A percentile compares a stretch with the other conserved stretches of the same genome.
Conservation (phyloP, 1,140 invertebrate genomes). For the Probaryconus sp. region DNA sequence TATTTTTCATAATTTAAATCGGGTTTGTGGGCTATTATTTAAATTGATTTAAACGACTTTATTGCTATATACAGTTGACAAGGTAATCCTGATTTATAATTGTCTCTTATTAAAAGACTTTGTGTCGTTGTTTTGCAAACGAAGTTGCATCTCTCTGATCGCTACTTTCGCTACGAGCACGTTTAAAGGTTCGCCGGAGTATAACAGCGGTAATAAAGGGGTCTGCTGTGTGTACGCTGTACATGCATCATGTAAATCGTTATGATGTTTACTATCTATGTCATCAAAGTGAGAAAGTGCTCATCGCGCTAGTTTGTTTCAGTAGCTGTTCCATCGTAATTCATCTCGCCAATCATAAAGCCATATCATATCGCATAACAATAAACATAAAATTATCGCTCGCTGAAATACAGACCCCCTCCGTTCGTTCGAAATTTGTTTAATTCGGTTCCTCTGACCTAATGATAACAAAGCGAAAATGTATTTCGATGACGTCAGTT, state of each 20-base stretch:
- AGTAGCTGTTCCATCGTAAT: conserved; percentile 29
- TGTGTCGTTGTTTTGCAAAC: no score
- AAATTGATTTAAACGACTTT: no score
- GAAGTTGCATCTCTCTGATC: conserved; percentile 16
- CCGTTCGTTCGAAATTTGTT: conserved; percentile 5
- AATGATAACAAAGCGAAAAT: conserved; percentile 7
- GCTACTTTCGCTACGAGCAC: conserved; percentile 25
- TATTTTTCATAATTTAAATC: background rate
- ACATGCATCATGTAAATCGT: conserved; percentile 43
- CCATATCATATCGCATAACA: conserved; percentile 35
- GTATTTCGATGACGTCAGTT: conserved; percentile 3
- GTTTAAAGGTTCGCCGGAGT: conserved; percentile 41
- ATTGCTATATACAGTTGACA: no score
- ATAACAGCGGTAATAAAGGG: conserved; percentile 52
- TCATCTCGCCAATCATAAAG: conserved; percentile 43
- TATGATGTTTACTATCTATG: conserved; percentile 51
- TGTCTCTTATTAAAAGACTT: no score
- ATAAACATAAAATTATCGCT: conserved; percentile 36
- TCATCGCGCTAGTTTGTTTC: conserved; percentile 34
- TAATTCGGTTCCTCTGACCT: no score
- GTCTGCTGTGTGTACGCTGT: conserved; percentile 44
- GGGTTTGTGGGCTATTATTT: no score
- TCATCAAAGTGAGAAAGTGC: conserved; percentile 52
- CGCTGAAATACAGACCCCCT: conserved; percentile 1
- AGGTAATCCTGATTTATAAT: no score